Percentiles rank a stretch among this genome's conserved stretches.
Conservation (phyloP, 1,140 invertebrate species). For the Drosophila eugracilis region DNA sequence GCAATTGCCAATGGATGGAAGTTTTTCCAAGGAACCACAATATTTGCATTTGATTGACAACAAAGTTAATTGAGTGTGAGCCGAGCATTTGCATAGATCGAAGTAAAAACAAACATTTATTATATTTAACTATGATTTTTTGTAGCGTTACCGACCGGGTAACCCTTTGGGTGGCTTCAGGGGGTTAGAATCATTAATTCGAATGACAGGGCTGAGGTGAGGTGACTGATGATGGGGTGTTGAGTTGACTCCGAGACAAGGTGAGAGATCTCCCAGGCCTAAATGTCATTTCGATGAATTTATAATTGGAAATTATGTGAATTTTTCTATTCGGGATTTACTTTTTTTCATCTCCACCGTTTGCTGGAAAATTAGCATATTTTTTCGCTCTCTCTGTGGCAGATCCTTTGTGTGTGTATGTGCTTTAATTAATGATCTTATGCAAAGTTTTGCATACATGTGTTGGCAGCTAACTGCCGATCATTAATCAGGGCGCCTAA, state of each 20-base stretch:
- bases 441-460: conserved; percentile 67
- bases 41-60: conserved; percentile 83
- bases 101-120: conserved; percentile 75
- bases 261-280: conserved; percentile 54
- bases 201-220: conserved; percentile 40
- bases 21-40: conserved; percentile 59
- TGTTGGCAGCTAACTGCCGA: conserved; percentile 39
- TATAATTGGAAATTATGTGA: conserved; percentile 81
- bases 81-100: conserved; percentile 62
- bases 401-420: conserved; percentile 48
- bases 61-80: conserved; percentile 81
- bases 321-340: conserved; percentile 39
- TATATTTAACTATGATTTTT: conserved; percentile 72
- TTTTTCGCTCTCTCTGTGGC: conserved; percentile 28
- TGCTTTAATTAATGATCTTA: conserved; percentile 79
- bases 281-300: conserved; percentile 84
- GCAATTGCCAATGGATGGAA: conserved; percentile 31
- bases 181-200: conserved; percentile 60
- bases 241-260: conserved; percentile 36
- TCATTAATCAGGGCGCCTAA: conserved; percentile 80
- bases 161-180: conserved; percentile 36
- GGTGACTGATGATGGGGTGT: conserved; percentile 69
- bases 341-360: conserved; percentile 20
- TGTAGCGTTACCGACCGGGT: neutral
- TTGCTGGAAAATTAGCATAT: conserved; percentile 64